Conservation (phyloP, 2,888 invertebrate species). For the Synergus laeviventris region DNA sequence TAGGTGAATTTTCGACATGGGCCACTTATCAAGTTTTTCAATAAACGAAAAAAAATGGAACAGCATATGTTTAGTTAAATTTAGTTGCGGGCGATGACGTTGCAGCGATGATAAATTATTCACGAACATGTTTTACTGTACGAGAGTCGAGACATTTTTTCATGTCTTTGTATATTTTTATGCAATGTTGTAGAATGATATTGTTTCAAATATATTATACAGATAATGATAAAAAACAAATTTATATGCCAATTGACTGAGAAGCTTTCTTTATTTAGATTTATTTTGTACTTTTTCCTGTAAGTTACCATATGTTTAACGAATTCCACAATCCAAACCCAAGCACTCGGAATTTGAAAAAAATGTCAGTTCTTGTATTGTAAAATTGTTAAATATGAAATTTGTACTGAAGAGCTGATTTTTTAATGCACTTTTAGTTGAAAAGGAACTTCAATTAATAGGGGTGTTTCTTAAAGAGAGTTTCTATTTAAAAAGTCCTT, state of each 20-base stretch:
- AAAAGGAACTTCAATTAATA: too few relatives aligned
- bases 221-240: conserved; percentile 74
- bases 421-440: too few relatives aligned
- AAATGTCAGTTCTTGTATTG: too few relatives aligned
- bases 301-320: too few relatives aligned
- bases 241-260: conserved; percentile 70
- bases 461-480: too few relatives aligned
- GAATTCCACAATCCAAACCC: too few relatives aligned
- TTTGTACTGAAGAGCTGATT: too few relatives aligned
- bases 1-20: conserved; percentile 51
- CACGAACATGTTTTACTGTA: conserved; percentile 74
- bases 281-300: neutral
- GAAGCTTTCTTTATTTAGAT: neutral
- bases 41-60: conserved; percentile 47
- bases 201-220: conserved; percentile 76
- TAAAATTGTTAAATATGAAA: too few relatives aligned
- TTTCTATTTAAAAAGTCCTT: too few relatives aligned
- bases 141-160: conserved; percentile 76
- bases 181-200: conserved; percentile 76
- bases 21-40: conserved; percentile 55
- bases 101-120: conserved; percentile 63
- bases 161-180: conserved; percentile 77
- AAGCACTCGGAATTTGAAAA: too few relatives aligned
- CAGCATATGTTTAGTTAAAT: conserved; percentile 52
- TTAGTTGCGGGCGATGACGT: conserved; percentile 53